phyloP scores from a whole-genome alignment of 2,888 invertebrate species.

The Timandra comae region DNA sequence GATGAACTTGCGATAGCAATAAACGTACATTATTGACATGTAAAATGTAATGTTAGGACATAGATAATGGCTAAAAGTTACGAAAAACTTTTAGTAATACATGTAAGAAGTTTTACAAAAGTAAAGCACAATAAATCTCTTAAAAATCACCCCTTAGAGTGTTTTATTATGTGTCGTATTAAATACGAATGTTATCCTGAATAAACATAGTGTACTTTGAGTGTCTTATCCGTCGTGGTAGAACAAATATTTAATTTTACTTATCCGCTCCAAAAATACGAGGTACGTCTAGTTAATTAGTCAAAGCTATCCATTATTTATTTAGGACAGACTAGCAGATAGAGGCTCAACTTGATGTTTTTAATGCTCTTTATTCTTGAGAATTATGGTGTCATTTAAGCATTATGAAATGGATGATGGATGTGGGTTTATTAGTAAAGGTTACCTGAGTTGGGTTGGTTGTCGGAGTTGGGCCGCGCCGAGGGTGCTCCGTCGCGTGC shows the following conservation, averaged over 20 bases:
- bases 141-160: too few relatives aligned
- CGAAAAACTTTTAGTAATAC: too few relatives aligned
- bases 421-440: too few relatives aligned
- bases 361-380: background rate
- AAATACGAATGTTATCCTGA: too few relatives aligned
- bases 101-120: too few relatives aligned
- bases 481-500: constrained; percentile 98
- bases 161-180: too few relatives aligned
- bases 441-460: constrained; percentile 97
- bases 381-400: background rate
- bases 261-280: background rate
- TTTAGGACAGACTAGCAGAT: constrained; percentile 10
- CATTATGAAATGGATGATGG: too few relatives aligned
- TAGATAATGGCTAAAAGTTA: too few relatives aligned
- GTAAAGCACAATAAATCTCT: too few relatives aligned
- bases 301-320: constrained; percentile 12
- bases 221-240: background rate
- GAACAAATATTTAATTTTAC: constrained; percentile 1
- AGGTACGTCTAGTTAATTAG: background rate
- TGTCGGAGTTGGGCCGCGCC: constrained; percentile 94
- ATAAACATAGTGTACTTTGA: background rate
- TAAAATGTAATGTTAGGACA: too few relatives aligned
- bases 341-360: background rate
- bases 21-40: too few relatives aligned
- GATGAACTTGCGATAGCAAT: too few relatives aligned